Evolutionary conservation across 2,113 vertebrate genomes (phyloP).

Genomic region (Amphiprion ocellaris): DNA sequence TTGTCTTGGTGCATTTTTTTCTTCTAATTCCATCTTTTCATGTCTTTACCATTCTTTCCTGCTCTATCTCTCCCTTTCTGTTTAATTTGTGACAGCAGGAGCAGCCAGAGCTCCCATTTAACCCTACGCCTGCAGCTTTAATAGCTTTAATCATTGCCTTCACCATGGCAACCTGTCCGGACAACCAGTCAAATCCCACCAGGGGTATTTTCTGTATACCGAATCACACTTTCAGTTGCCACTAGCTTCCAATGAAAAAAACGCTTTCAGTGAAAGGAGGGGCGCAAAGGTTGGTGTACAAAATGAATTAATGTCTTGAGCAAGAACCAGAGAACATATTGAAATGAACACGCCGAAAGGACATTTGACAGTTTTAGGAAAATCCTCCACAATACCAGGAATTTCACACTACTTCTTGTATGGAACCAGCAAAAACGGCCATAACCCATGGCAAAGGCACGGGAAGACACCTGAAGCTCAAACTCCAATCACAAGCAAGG

Average conservation of each 20-base stretch:
- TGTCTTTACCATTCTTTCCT: conserved; percentile 34
- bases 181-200: conserved; percentile 70
- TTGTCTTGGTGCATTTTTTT: conserved; percentile 23
- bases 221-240: conserved; percentile 23
- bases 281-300: conserved; percentile 21
- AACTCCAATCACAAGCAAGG: conserved; percentile 9
- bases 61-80: conserved; percentile 37
- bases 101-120: conserved; percentile 72
- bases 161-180: conserved; percentile 77
- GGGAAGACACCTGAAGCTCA: background rate
- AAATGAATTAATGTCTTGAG: conserved; percentile 7
- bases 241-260: conserved; percentile 11
- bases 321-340: conserved; percentile 13
- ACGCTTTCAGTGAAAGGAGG: conserved; percentile 6
- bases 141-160: conserved; percentile 78
- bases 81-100: conserved; percentile 74
- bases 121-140: conserved; percentile 74
- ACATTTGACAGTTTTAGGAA: conserved; percentile 38
- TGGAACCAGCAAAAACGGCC: conserved; percentile 9
- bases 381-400: conserved; percentile 24
- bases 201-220: conserved; percentile 59
- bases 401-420: conserved; percentile 43
- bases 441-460: conserved; percentile 39
- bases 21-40: conserved; percentile 52
- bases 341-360: conserved; percentile 28